Base-by-base conservation (phyloP, 2,888 invertebrate species). In the Rhamphomyia laevipes region DNA sequence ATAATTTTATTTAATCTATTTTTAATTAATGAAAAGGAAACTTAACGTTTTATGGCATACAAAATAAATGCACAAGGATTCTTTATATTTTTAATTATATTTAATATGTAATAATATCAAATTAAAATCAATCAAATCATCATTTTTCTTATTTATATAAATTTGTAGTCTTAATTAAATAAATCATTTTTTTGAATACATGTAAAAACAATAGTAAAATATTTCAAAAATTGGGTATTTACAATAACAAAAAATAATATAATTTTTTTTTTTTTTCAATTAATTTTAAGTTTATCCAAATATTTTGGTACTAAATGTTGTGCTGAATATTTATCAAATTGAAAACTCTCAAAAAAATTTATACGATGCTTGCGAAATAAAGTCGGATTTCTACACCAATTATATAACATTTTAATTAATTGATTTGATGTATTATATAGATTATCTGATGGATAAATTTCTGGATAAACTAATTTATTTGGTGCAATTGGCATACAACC, bases 401-500 rank as follows among this genome's bases (percentile, higher is more conserved):
- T 64, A 56, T 70, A 70, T 1, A 84, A 64, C 60, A 70, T 77
- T 59, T 73, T 71, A 47, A 73, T 73, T 35, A 83, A 67, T 52
- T 81, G 77, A 49, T 74, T 72, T 47, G 74, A 68, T 51, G 77
- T 74, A 43, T 75, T 72, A 61, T 80, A 84, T 4, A 82, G 67
- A 61, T 78, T 81, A 43, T 74, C 70, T 41, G 67, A 65, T 48
- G 76, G 79, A 67, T 81, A 85, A 51, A 85, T 75, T 72, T 86
- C 85, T 2, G 83, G 82, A 70, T 86, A 86, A 2, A 81, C 82
- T 4, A 85, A 67, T 54, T 73, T 67, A 56, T 80, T 79, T 7
- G 85, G 85, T 46, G 78, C 78, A 23, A 86, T 64, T 4, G 85
- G 84, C 63, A 77, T 78, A 62, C 84, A 84, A n/a, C 82, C 81